These are phyloP conservation scores for Euwallacea fornicatus DNA, from an alignment of 1,140 invertebrate species.

Conservation along the genomic window DNA sequence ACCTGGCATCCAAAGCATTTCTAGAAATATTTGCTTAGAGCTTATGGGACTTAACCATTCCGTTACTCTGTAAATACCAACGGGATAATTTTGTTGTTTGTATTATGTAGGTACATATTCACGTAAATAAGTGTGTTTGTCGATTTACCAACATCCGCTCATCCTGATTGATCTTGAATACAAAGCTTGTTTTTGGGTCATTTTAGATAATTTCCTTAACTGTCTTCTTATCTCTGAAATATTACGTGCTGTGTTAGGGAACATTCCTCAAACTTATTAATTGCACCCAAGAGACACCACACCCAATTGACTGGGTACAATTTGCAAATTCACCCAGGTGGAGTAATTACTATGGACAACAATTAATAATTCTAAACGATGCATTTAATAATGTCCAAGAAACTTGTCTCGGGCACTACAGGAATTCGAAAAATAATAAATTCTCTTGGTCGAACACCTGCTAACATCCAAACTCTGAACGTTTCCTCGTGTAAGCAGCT, in stretches of 20 bases:
- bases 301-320: no score
- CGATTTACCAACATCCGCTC: no score
- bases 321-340: no score
- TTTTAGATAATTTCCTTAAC: no score
- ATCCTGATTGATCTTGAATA: no score
- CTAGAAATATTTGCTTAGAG: constrained; percentile 3
- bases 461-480: background rate
- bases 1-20: background rate
- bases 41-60: constrained; percentile 2
- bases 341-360: no score
- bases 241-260: no score
- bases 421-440: background rate
- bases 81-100: constrained; percentile 14
- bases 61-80: background rate
- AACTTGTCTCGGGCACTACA: background rate
- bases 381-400: background rate
- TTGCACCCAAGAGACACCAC: no score
- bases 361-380: constrained; percentile 1
- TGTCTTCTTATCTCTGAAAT: no score
- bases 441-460: background rate
- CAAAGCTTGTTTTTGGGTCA: no score
- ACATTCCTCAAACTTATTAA: no score
- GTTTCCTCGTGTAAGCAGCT: background rate
- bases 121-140: background rate
- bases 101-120: constrained; percentile 1